Conservation (phyloP, 2,113 vertebrate genomes). For the Chrysemys picta region DNA sequence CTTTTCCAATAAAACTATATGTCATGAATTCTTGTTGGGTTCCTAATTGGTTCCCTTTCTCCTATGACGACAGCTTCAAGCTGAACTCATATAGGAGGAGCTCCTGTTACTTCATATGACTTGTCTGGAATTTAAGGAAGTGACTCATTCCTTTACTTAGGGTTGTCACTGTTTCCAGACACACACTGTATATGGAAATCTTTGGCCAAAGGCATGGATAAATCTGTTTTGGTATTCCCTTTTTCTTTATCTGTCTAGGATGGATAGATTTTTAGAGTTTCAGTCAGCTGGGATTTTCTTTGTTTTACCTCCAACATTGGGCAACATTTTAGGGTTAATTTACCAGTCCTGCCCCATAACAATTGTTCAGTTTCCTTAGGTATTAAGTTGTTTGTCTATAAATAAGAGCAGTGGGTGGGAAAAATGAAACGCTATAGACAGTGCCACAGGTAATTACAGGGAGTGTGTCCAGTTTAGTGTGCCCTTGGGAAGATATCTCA, state of each 20-base stretch:
- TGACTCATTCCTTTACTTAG: neutral
- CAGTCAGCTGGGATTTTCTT: neutral
- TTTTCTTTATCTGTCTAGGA: neutral
- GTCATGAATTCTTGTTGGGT: neutral
- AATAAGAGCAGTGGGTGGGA: neutral
- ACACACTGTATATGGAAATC: neutral
- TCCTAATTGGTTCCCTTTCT: neutral
- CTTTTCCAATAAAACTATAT: fast-evolving
- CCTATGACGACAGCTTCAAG: neutral
- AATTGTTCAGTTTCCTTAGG: constrained; percentile 18
- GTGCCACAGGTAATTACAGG: constrained; percentile 26
- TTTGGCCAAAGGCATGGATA: neutral
- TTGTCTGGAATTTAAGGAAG: neutral
- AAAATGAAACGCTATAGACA: neutral
- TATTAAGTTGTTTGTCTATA: constrained; percentile 30
- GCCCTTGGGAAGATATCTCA: neutral
- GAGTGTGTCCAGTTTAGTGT: constrained; percentile 38
- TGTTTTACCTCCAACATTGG: neutral
- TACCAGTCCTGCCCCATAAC: neutral
- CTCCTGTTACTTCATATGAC: neutral
- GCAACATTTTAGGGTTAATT: constrained; percentile 11
- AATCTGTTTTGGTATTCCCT: neutral
- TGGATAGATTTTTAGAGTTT: neutral
- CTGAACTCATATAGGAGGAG: neutral
- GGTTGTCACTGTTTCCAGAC: neutral